These are phyloP conservation scores for Drosophila simulans DNA, from an alignment of 1,140 invertebrate genomes.

Conservation along the genomic window DNA sequence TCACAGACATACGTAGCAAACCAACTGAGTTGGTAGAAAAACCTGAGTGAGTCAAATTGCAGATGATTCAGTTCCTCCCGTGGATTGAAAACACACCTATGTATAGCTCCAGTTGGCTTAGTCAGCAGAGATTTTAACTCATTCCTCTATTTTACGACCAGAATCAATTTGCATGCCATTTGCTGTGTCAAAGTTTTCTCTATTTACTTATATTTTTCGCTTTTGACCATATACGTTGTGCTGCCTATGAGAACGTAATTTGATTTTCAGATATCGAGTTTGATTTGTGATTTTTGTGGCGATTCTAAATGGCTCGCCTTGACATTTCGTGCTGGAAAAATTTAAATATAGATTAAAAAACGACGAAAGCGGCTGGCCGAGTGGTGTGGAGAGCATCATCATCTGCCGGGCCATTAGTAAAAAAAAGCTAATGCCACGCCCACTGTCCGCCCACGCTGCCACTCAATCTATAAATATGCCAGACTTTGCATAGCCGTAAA, in stretches of 20 bases:
- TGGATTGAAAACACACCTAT: constrained; percentile 11
- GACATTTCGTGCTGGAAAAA: constrained; percentile 61
- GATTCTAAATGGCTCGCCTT: constrained; percentile 62
- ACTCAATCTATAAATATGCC: constrained; percentile 30
- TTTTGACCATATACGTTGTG: constrained; percentile 53
- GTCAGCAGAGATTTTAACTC: constrained; percentile 28
- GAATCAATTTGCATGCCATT: constrained; percentile 61
- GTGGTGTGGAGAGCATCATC: constrained; percentile 50
- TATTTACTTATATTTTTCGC: constrained; percentile 12
- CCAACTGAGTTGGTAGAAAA: constrained; percentile 9
- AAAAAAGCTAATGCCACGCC: constrained; percentile 38
- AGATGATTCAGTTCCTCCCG: constrained; percentile 38
- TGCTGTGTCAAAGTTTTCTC: constrained; percentile 28
- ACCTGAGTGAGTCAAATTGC: constrained; percentile 28
- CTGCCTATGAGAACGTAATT: constrained; percentile 32
- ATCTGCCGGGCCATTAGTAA: constrained; percentile 45
- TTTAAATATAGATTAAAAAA: constrained; percentile 65
- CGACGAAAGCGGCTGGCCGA: constrained; percentile 43
- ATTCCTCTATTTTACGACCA: constrained; percentile 7
- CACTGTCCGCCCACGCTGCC: constrained; percentile 28
- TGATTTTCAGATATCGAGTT: constrained; percentile 49
- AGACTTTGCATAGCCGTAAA: constrained; percentile 78
- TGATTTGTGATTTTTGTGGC: constrained; percentile 53
- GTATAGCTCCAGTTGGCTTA: constrained; percentile 22
- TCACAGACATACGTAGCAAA: constrained; percentile 10